These are phyloP conservation scores for Collichthys lucidus DNA, from an alignment of 2,113 vertebrate genomes.

Conservation along the genomic window DNA sequence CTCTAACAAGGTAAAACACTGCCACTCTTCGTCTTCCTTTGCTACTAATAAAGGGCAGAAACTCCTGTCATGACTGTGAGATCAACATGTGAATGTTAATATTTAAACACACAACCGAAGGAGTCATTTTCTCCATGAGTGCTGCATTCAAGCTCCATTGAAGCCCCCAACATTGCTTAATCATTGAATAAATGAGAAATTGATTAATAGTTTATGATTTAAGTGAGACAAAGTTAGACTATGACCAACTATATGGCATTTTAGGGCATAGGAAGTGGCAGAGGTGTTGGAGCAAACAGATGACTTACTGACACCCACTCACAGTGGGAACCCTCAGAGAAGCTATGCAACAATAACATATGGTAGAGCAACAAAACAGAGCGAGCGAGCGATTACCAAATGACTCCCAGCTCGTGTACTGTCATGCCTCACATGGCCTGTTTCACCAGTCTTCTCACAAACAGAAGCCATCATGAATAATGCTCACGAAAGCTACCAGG, in stretches of 20 bases:
- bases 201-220: background rate
- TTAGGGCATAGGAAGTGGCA: slow-evolving; percentile 13
- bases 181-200: background rate
- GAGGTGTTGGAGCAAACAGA: slow-evolving; percentile 21
- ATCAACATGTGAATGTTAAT: too few relatives aligned
- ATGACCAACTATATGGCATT: background rate
- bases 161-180: background rate
- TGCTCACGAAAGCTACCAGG: slow-evolving; percentile 14
- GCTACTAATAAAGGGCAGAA: background rate
- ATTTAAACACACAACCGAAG: background rate
- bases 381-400: slow-evolving; percentile 40
- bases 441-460: slow-evolving; percentile 39
- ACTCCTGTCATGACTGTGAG: background rate
- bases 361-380: slow-evolving; percentile 45
- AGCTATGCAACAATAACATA: slow-evolving; percentile 59
- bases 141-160: background rate
- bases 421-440: slow-evolving; percentile 55
- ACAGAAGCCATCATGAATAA: slow-evolving; percentile 63
- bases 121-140: background rate
- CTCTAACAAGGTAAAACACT: background rate
- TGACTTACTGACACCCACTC: slow-evolving; percentile 47
- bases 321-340: slow-evolving; percentile 43
- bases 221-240: background rate
- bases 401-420: slow-evolving; percentile 25
- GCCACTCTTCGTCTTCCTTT: background rate